These are phyloP conservation scores for Conger conger DNA, from an alignment of 2,113 vertebrate genomes.

Conservation along the genomic window DNA sequence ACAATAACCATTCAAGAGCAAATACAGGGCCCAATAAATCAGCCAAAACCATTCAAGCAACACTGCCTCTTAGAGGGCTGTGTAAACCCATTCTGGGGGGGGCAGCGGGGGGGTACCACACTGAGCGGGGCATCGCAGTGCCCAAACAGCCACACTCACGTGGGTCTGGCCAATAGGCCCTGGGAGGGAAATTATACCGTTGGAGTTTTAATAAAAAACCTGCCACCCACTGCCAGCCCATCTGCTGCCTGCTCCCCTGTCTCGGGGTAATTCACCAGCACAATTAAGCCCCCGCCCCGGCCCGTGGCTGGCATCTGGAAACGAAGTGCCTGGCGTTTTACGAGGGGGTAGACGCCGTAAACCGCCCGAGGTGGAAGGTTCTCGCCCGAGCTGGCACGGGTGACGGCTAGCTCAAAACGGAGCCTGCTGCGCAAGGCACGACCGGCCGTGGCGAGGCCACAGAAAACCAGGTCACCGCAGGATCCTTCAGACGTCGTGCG, in stretches of 20 bases:
- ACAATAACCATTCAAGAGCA: neutral
- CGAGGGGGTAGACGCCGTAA: neutral
- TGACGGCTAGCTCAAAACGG: neutral
- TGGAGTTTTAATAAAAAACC: conserved; percentile 64
- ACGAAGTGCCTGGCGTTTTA: conserved; percentile 48
- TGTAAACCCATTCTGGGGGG: neutral
- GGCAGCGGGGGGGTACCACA: neutral
- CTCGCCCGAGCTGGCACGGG: neutral
- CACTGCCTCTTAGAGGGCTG: neutral
- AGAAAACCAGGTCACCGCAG: neutral
- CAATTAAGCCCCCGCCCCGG: conserved; percentile 49
- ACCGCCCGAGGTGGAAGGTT: neutral
- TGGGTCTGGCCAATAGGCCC: conserved; percentile 7
- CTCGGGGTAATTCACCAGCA: conserved; percentile 38
- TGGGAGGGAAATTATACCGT: conserved; percentile 36
- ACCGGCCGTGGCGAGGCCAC: neutral
- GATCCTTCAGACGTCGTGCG: neutral
- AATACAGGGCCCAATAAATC: conserved; percentile 17
- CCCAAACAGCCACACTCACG: neutral
- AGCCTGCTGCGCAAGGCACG: neutral
- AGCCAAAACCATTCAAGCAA: neutral
- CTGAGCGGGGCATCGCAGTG: neutral
- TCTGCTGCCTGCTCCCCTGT: conserved; percentile 55
- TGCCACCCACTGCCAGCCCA: conserved; percentile 51
- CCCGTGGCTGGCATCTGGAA: conserved; percentile 61